A percentile compares a stretch with the other conserved stretches of the same genome.
Conservation (phyloP, 2,888 invertebrate species). For the Rhimphoctona megacephalus region DNA sequence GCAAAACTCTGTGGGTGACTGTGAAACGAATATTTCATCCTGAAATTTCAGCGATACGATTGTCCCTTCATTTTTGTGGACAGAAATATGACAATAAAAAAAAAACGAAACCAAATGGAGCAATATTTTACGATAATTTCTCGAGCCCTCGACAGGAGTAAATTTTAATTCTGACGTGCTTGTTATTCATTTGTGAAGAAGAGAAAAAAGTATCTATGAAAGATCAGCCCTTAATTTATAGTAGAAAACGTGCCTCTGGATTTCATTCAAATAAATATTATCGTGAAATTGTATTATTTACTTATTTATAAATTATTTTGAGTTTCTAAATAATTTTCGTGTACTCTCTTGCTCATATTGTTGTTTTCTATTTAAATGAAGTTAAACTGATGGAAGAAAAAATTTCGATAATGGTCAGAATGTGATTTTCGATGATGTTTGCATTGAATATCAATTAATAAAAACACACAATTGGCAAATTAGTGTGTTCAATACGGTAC, state of each 20-base stretch:
- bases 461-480: neutral
- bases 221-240: neutral
- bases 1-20: constrained; percentile 25
- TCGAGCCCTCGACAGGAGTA: neutral
- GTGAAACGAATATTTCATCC: constrained; percentile 35
- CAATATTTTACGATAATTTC: constrained; percentile 12
- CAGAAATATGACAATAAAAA: constrained; percentile 2
- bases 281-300: neutral
- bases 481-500: neutral
- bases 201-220: neutral
- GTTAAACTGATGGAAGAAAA: neutral
- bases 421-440: neutral
- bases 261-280: neutral
- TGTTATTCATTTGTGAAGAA: neutral
- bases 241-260: neutral
- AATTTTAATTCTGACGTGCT: constrained; percentile 1
- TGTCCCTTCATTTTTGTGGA: neutral
- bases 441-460: neutral
- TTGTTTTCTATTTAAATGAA: neutral
- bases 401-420: neutral
- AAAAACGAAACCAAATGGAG: neutral
- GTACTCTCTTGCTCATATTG: neutral
- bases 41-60: constrained; percentile 33
- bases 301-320: neutral
- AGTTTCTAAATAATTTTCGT: neutral